Base-by-base conservation (phyloP, 2,888 invertebrate species). In the Habrosyne pyritoides region DNA sequence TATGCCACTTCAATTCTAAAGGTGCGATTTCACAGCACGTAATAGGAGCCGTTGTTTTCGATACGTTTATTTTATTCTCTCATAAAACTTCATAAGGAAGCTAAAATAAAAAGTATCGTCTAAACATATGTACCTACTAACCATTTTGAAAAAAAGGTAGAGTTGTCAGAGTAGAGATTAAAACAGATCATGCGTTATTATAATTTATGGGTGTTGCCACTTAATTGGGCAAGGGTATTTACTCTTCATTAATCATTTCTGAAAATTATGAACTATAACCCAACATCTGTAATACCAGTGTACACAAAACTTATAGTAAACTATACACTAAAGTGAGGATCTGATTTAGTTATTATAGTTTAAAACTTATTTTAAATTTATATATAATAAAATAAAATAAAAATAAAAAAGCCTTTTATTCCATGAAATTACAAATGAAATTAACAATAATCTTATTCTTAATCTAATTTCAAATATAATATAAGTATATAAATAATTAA, bases 181-280 rank as follows among this genome's bases (percentile, higher is more conserved):
- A 54, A 52, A 53, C 59, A 61, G 58, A 64, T 48, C 52, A 30
- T 56, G 50, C 47, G 56, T 54, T 66, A 62, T 70, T 65, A 70
- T 64, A 52, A 57, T n/a, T n/a, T n/a, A 53, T 58, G 65, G 56
- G 54, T 48, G 65, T 59, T 54, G 54, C 64, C 59, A 57, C 36
- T 63, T 66, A 69, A 72, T 69, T 67, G 64, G 60, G 53, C 49
- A 24, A 56, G 52, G 59, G 64, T 67, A 68, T 71, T 71, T 67
- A 59, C 57, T 56, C 48, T 47, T 54, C 67, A 69, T 73, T 53
- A 57, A 63, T 73, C 64, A 67, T 64, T 57, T 55, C 55, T 55
- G 55, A 55, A 56, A 50, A 56, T 65, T 61, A 47, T n/a, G 24
- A 21, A 21, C 1, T 47, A 21, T 21, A n/a, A n/a, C n/a, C 10